Evolutionary conservation across 2,797 vertebrate species (phyloP).

Genomic region (Catharus ustulatus): DNA sequence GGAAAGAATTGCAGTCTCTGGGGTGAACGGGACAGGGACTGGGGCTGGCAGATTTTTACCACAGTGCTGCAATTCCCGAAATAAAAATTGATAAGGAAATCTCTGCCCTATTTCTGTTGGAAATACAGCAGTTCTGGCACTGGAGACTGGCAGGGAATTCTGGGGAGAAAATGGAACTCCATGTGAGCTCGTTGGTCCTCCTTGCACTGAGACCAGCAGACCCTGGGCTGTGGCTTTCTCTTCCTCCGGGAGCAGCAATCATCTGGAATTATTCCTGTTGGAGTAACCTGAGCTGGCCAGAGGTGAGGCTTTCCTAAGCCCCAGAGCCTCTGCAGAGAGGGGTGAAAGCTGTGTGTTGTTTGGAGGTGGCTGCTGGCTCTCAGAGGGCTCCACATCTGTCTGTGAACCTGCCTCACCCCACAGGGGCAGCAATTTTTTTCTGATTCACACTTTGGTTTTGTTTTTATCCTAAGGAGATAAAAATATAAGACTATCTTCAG

Average conservation of each 20-base stretch:
- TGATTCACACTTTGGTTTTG: not conserved
- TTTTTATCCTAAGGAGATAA: not conserved
- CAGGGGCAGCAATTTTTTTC: not conserved
- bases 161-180: not conserved
- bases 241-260: not conserved
- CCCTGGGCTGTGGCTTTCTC: not conserved
- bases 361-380: not conserved
- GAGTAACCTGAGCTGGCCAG: slow-evolving; percentile 2
- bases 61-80: not conserved
- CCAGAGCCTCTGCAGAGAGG: not conserved
- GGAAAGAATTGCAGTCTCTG: not conserved
- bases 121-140: not conserved
- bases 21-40: not conserved
- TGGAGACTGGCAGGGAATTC: not conserved
- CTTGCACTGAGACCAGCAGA: not conserved
- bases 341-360: not conserved
- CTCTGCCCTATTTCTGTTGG: not conserved
- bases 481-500: not conserved
- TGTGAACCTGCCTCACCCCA: not conserved
- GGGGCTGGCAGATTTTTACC: not conserved
- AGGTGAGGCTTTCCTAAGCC: not conserved
- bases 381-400: not conserved
- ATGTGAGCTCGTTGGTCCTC: not conserved
- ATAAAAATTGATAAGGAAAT: not conserved
- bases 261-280: slow-evolving; percentile 1